Conservation (phyloP, 2,113 vertebrate genomes). For the Eolophus roseicapilla region DNA sequence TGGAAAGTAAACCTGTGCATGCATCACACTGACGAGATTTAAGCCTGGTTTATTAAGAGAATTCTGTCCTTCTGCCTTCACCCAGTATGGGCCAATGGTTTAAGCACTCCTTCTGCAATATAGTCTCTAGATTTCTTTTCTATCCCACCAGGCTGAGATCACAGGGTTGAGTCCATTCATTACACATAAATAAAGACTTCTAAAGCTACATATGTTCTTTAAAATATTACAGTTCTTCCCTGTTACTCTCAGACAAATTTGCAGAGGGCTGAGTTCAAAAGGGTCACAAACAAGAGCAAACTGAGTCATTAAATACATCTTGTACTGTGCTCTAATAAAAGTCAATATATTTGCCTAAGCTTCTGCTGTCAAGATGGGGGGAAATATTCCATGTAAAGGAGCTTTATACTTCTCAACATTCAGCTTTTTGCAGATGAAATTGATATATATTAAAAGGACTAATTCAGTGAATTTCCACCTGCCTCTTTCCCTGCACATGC, state of each 20-base stretch:
- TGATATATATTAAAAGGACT: not conserved
- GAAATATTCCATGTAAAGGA: not conserved
- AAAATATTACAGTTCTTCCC: not conserved
- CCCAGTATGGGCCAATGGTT: too few species aligned
- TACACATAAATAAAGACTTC: not conserved
- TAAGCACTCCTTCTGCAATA: not conserved
- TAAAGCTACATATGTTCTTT: not conserved
- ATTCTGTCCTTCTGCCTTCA: not conserved
- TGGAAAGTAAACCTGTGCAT: not conserved
- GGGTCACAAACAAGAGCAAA: not conserved
- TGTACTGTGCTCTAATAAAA: not conserved
- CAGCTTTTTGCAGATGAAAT: not conserved
- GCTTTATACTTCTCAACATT: not conserved
- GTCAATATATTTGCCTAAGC: not conserved
- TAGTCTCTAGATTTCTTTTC: not conserved
- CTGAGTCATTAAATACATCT: not conserved
- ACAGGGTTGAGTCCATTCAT: not conserved
- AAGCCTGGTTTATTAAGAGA: not conserved
- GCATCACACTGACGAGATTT: not conserved
- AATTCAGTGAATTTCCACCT: not conserved
- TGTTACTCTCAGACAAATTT: not conserved
- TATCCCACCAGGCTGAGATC: not conserved
- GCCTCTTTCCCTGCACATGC: not conserved
- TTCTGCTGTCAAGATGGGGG: not conserved
- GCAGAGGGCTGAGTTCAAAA: not conserved